Evolutionary conservation across 2,797 vertebrate genomes (phyloP), one percentile per base, ranked within the genome.

Genomic region (Paratrypauchen microcephalus): DNA sequence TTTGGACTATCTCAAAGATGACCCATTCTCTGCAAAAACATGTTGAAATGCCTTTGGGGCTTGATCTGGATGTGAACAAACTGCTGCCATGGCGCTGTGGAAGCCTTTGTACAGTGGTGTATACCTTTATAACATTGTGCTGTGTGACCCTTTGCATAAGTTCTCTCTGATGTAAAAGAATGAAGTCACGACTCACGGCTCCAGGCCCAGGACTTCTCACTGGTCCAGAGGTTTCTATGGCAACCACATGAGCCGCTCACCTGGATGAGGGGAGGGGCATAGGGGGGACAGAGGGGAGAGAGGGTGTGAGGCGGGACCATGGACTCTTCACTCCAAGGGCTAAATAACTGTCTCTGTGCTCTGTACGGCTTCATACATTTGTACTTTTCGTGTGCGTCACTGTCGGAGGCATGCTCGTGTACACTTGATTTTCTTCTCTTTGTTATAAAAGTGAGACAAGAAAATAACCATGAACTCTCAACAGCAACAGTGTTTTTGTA

Each of bases 261-360:
- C 79, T 83, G 69, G 59, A 65, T 6, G 59, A 74, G 69, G 68
- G 78, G 68, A 57, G 57, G 24, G 74, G 41, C 41, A 4, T 41
- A 70, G 64, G 72, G 1, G 69, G 75, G 72, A 36, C 41, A 2
- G 1, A 58, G 69, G 76, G 1, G 62, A 18, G 67, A 23, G 52
- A 21, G 7, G 39, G 39, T 36, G 36, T 36, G 36, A 36, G 36
- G 36, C 36, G 7, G 79, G 74, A 73, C 78, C 70, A 76, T 72
- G 83, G 86, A 91, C 90, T 87, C 87, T 90, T 89, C 91, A 92
- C 89, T 92, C 79, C 85, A 94, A 94, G 93, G 93, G 93, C 93
- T 94, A 94, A 84, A 91, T 75, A 74, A 90, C 83, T 86, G 88
- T 87, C 89, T 93, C 86, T 87, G 82, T 87, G 87, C 87, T 92